A percentile compares a stretch with the other conserved stretches of the same genome.
Conservation (phyloP, 2,888 invertebrate genomes). For the Clivina fossor region DNA sequence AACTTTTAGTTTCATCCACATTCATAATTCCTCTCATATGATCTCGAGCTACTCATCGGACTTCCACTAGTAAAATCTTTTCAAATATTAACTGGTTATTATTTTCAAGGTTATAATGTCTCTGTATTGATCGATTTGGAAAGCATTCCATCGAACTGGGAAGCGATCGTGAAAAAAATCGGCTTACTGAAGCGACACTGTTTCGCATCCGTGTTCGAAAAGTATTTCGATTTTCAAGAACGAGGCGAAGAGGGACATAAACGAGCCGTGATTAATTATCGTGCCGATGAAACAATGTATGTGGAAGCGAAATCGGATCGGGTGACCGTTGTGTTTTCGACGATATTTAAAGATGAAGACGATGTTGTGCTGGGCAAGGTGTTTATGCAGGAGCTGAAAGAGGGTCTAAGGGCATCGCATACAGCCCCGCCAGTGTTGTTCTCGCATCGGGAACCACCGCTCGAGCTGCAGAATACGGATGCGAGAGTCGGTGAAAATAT, state of each 20-base stretch:
- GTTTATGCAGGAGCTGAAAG: constrained; percentile 99
- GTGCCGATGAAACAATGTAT: constrained; percentile 99
- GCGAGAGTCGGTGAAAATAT: constrained; percentile 97
- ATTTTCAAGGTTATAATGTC: constrained; percentile 82
- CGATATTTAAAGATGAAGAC: constrained; percentile 97
- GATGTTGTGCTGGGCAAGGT: constrained; percentile 99
- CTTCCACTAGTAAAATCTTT: too few species aligned
- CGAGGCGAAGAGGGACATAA: constrained; percentile 87
- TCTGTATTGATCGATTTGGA: constrained; percentile 92
- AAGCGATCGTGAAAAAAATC: constrained; percentile 85
- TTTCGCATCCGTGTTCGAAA: constrained; percentile 99
- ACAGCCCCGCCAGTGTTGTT: constrained; percentile 87
- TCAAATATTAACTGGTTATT: too few species aligned
- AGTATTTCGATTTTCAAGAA: constrained; percentile 98
- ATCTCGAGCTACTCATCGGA: too few species aligned
- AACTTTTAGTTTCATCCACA: too few species aligned
- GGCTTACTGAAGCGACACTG: constrained; percentile 96
- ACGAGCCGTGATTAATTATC: constrained; percentile 96
- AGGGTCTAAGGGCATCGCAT: constrained; percentile 93
- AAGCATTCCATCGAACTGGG: constrained; percentile 88
- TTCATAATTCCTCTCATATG: too few species aligned
- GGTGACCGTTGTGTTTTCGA: constrained; percentile 98
- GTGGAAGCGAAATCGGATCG: constrained; percentile 97
- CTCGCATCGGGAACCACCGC: constrained; percentile 94
- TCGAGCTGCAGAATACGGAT: constrained; percentile 91